Conservation (phyloP, 2,888 invertebrate species). For the Acanthosepion lycidas region DNA sequence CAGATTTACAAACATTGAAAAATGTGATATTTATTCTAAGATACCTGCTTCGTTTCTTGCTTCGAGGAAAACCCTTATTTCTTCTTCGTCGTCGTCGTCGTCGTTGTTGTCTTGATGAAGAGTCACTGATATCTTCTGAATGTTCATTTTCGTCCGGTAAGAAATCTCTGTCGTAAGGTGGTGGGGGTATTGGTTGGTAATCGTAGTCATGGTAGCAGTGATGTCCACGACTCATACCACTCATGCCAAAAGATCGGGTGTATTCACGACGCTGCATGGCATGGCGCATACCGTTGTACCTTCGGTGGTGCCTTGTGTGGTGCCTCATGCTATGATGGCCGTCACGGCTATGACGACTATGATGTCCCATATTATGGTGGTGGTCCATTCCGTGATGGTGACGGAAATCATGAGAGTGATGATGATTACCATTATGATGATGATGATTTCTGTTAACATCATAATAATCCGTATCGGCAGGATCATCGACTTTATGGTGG, state of each 20-base stretch:
- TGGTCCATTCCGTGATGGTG: neutral
- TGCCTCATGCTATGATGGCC: neutral
- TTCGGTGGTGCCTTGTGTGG: neutral
- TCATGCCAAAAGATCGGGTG: neutral
- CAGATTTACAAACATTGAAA: neutral
- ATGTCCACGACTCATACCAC: neutral
- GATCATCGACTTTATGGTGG: neutral
- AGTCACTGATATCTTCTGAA: neutral
- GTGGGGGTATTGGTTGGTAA: neutral
- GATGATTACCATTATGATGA: neutral
- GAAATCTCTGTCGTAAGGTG: constrained; percentile 14
- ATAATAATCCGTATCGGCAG: neutral
- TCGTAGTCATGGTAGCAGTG: neutral
- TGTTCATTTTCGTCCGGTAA: neutral
- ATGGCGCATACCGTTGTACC: neutral
- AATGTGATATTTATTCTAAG: neutral
- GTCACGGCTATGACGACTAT: neutral
- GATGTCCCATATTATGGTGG: neutral
- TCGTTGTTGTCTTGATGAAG: neutral
- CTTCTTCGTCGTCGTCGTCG: neutral
- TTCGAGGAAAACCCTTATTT: neutral
- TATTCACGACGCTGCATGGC: neutral
- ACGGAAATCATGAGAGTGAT: neutral
- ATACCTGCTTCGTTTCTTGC: neutral
- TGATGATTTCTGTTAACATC: neutral